These are phyloP conservation scores for Melanophora roralis DNA, from an alignment of 2,888 invertebrate species.

Conservation along the genomic window DNA sequence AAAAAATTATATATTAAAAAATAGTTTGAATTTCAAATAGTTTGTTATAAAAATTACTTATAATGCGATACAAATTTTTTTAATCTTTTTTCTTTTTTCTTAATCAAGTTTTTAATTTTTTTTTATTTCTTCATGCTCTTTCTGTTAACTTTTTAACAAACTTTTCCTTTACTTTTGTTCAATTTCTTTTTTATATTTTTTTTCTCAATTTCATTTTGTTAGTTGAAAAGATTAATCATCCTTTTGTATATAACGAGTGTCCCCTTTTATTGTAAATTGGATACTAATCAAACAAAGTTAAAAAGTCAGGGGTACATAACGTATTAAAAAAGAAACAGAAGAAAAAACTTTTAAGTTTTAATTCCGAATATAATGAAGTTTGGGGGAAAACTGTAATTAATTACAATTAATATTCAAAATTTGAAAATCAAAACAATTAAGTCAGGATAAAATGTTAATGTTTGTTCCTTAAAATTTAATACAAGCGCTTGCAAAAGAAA, in stretches of 20 bases:
- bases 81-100: too few relatives aligned
- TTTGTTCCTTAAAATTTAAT: too few relatives aligned
- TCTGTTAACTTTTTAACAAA: background rate
- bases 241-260: background rate
- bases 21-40: too few relatives aligned
- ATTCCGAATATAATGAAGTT: background rate
- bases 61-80: too few relatives aligned
- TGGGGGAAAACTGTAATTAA: background rate
- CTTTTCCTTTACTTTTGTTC: background rate
- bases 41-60: too few relatives aligned
- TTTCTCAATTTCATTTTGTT: background rate
- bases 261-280: background rate
- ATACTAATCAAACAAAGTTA: background rate
- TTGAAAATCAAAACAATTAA: too few relatives aligned
- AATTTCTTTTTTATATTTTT: background rate
- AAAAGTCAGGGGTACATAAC: background rate
- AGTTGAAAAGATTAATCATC: background rate
- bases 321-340: too few relatives aligned
- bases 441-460: too few relatives aligned
- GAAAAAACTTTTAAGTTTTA: background rate
- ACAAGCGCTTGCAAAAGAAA: too few relatives aligned
- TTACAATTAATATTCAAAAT: conserved; percentile 38
- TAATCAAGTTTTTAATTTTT: too few relatives aligned
- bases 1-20: too few relatives aligned
- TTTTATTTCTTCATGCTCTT: background rate